A percentile compares a stretch with the other conserved stretches of the same genome.
Evolutionary conservation across 2,797 vertebrate species (phyloP).

Genomic region (Nasua narica): DNA sequence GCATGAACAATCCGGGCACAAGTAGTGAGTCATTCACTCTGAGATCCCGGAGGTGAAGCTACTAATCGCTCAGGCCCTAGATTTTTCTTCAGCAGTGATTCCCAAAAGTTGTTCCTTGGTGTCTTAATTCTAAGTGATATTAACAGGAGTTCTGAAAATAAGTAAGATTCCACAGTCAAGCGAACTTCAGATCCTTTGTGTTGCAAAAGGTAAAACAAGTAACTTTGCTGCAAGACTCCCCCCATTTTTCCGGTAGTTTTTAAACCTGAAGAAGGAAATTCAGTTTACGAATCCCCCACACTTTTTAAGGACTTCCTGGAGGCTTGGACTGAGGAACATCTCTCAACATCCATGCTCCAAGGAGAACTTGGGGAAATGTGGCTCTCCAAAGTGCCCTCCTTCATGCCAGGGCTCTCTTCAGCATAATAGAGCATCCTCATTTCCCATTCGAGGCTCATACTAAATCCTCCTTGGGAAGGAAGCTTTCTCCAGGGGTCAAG

Average conservation of each 20-base stretch:
- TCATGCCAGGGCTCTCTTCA: not conserved
- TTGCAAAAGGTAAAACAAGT: not conserved
- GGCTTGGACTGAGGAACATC: not conserved
- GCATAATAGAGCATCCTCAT: not conserved
- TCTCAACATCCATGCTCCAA: not conserved
- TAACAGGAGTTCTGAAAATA: not conserved
- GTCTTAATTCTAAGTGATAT: not conserved
- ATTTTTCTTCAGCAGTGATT: not conserved
- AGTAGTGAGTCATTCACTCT: not conserved
- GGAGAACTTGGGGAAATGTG: not conserved
- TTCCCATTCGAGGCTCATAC: not conserved
- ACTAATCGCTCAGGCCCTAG: not conserved
- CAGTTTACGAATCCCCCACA: not conserved
- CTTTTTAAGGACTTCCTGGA: slow-evolving; percentile 9
- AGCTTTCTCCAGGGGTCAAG: not conserved
- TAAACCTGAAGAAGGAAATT: not conserved
- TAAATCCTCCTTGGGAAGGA: not conserved
- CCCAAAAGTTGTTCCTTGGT: not conserved
- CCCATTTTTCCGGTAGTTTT: not conserved
- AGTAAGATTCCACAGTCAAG: not conserved
- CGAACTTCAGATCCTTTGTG: not conserved
- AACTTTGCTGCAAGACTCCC: not conserved
- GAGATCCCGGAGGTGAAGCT: not conserved
- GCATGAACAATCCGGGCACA: not conserved
- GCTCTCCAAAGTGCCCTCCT: not conserved